Conservation (phyloP, 2,888 invertebrate species). For the Zygothrica quintamaculata region DNA sequence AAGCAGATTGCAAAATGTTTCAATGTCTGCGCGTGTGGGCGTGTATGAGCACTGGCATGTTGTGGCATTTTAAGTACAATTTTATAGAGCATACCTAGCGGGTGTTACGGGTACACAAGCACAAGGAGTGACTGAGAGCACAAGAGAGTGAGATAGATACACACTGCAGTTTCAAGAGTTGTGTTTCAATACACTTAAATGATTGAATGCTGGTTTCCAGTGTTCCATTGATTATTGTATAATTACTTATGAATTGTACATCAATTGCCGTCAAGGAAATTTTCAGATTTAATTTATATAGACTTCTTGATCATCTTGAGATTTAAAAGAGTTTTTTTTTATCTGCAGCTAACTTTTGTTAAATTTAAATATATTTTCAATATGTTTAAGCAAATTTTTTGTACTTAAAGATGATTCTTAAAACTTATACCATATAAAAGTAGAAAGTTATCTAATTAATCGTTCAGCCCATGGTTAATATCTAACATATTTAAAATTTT, state of each 20-base stretch:
- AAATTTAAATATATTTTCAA: no score
- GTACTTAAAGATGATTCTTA: no score
- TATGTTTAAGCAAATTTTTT: no score
- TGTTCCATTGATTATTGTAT: slow-evolving; percentile 27
- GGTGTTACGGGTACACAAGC: slow-evolving; percentile 17
- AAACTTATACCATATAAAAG: no score
- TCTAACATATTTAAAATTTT: no score
- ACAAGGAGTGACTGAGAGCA: neutral
- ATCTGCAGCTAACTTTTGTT: no score
- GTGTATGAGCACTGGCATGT: slow-evolving; percentile 43
- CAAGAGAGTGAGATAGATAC: neutral
- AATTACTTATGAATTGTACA: no score
- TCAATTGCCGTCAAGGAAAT: no score
- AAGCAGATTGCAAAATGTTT: slow-evolving; percentile 58
- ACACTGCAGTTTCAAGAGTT: slow-evolving; percentile 9
- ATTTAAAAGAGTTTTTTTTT: neutral
- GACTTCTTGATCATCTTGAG: no score
- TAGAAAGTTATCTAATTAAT: no score
- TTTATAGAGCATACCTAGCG: slow-evolving; percentile 73
- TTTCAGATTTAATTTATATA: no score
- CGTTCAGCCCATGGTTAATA: no score
- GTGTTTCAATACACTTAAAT: slow-evolving; percentile 43
- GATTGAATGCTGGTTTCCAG: slow-evolving; percentile 59
- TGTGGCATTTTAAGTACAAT: slow-evolving; percentile 77
- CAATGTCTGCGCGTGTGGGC: slow-evolving; percentile 50